Conservation (phyloP, 2,113 vertebrate species). For the Notechis scutatus region DNA sequence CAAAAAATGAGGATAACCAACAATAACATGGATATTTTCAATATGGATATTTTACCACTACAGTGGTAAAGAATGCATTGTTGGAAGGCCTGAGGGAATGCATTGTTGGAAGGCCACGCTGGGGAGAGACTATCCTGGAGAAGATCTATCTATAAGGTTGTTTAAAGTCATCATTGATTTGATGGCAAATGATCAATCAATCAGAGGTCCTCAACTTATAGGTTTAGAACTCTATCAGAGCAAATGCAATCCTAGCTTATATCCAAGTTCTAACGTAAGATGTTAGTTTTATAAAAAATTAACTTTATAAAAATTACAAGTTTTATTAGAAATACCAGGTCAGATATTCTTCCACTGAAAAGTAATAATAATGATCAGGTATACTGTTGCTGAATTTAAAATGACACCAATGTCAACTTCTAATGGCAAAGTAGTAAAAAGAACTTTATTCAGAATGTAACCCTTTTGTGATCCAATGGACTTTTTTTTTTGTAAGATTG, state of each 20-base stretch:
- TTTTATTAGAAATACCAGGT: not conserved
- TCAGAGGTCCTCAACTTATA: not conserved
- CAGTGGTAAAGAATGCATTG: not conserved
- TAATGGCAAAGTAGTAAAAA: not conserved
- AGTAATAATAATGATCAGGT: not conserved
- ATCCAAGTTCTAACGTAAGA: not conserved
- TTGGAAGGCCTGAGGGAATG: not conserved
- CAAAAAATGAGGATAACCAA: not conserved
- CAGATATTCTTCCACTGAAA: not conserved
- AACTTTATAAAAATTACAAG: not conserved
- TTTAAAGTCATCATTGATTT: not conserved
- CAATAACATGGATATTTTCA: not conserved
- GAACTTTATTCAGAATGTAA: not conserved
- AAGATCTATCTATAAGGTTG: not conserved
- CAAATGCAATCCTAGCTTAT: not conserved
- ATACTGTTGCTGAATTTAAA: not conserved
- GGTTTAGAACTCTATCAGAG: not conserved
- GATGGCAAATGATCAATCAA: not conserved
- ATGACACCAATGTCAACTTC: not conserved
- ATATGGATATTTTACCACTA: not conserved
- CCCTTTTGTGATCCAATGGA: not conserved
- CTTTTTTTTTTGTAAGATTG: not conserved
- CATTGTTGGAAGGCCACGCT: not conserved
- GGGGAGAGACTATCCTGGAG: not conserved
- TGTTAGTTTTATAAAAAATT: not conserved